Conservation (phyloP, 2,797 vertebrate genomes). For the Aphelocoma californica region DNA sequence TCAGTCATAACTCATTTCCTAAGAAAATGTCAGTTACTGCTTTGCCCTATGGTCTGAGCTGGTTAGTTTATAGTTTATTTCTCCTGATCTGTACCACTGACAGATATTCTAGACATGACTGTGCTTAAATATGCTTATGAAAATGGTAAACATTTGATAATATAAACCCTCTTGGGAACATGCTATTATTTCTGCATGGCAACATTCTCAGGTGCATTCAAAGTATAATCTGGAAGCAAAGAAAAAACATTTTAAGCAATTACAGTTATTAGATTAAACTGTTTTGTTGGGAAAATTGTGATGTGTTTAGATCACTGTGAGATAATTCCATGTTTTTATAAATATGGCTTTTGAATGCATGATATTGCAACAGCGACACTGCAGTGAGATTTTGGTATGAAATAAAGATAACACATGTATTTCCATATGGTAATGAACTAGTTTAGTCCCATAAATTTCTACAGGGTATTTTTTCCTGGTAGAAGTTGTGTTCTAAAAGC, state of each 20-base stretch:
- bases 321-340: slow-evolving; percentile 46
- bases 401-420: not conserved
- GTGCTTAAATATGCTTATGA: slow-evolving; percentile 56
- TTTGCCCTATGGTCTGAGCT: slow-evolving; percentile 64
- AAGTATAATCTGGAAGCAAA: slow-evolving; percentile 35
- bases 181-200: slow-evolving; percentile 9
- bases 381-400: not conserved
- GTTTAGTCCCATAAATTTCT: not conserved
- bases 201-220: slow-evolving; percentile 54
- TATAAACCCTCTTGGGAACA: slow-evolving; percentile 31
- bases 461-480: not conserved
- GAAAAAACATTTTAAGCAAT: slow-evolving; percentile 45
- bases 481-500: not conserved
- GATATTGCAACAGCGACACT: not conserved
- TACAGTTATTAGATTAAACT: slow-evolving; percentile 51
- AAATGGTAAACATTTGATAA: slow-evolving; percentile 60
- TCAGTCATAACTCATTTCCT: slow-evolving; percentile 88
- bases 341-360: not conserved
- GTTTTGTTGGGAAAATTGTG: slow-evolving; percentile 28
- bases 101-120: slow-evolving; percentile 75
- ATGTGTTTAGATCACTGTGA: slow-evolving; percentile 27
- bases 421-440: not conserved
- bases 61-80: slow-evolving; percentile 77
- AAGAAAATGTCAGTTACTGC: slow-evolving; percentile 78
- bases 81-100: slow-evolving; percentile 79